phyloP scores from a whole-genome alignment of 2,888 invertebrate genomes.

The Embidobia sp. region DNA sequence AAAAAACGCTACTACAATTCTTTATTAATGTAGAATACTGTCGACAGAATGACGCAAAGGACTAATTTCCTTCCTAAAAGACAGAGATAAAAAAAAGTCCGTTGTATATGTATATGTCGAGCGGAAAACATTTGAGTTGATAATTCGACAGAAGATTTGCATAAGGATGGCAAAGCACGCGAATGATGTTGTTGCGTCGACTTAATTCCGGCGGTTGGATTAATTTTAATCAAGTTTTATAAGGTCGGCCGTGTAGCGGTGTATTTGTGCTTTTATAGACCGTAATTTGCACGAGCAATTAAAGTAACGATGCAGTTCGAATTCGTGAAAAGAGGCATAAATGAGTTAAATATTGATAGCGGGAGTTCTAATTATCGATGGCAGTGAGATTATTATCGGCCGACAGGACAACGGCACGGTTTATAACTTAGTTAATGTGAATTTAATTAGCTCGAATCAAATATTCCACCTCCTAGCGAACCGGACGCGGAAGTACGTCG shows the following conservation, averaged over 20 bases:
- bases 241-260: slow-evolving; percentile 18
- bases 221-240: slow-evolving; percentile 27
- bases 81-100: no score
- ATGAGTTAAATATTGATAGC: slow-evolving; percentile 27
- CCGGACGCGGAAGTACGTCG: slow-evolving; percentile 59
- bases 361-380: slow-evolving; percentile 53
- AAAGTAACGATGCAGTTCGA: slow-evolving; percentile 32
- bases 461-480: slow-evolving; percentile 55
- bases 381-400: slow-evolving; percentile 43
- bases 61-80: no score
- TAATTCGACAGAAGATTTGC: slow-evolving; percentile 1
- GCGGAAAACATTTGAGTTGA: no score
- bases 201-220: slow-evolving; percentile 13
- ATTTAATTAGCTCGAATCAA: slow-evolving; percentile 62
- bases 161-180: not conserved
- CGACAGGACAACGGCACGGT: slow-evolving; percentile 41
- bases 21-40: no score
- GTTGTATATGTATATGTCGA: no score
- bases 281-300: slow-evolving; percentile 27
- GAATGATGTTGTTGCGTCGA: not conserved
- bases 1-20: no score
- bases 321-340: slow-evolving; percentile 15
- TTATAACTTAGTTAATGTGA: slow-evolving; percentile 58
- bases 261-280: slow-evolving; percentile 13
- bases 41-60: no score